Base-by-base conservation (phyloP, 2,113 vertebrate genomes). In the Callithrix jacchus region DNA sequence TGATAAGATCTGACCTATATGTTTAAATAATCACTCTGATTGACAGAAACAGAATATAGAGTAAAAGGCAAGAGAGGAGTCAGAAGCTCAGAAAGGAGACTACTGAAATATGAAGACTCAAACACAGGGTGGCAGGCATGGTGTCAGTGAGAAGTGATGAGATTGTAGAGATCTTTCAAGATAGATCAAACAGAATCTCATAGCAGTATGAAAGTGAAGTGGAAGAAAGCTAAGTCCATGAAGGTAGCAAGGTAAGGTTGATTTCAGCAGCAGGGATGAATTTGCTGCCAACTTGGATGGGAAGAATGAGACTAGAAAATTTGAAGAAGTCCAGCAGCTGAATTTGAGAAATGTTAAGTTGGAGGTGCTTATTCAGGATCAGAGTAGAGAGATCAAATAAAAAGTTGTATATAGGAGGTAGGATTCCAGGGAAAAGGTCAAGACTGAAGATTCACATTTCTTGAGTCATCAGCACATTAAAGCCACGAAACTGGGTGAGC, bases 41-140 rank as follows among this genome's bases (percentile, higher is more conserved):
- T 76, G 0, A 8, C 25, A 20, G n/a, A 30, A 56, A 9, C 76
- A 70, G 12, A 45, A 42, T 18, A 47, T 42, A 25, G 0, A 81
- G 30, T 71, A 54, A 81, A 86, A 76, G 17, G 2, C 25, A 73
- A 32, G 42, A 64, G 70, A 66, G 10, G 37, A 89, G 0, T 7
- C 52, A 0, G n/a, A 13, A 32, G 16, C 10, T 11, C 9, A 14
- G 14, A 74, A 23, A 68, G 64, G 37, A 89, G 49, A 37, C 1
- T 2, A 13, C 8, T 42, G 10, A 0, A 42, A 17, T 73, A 32
- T 37, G 58, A 30, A 0, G 1, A 81, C 20, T 4, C 45, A 58
- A 23, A 71, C 35, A 8, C 2, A 79, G 35, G 4, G 14, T 82
- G 35, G 16, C 18, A 27, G 27, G 37, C 13, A 17, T 10, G 14